Evolutionary conservation across 2,888 invertebrate genomes (phyloP).

Genomic region (Tetragonula carbonaria): DNA sequence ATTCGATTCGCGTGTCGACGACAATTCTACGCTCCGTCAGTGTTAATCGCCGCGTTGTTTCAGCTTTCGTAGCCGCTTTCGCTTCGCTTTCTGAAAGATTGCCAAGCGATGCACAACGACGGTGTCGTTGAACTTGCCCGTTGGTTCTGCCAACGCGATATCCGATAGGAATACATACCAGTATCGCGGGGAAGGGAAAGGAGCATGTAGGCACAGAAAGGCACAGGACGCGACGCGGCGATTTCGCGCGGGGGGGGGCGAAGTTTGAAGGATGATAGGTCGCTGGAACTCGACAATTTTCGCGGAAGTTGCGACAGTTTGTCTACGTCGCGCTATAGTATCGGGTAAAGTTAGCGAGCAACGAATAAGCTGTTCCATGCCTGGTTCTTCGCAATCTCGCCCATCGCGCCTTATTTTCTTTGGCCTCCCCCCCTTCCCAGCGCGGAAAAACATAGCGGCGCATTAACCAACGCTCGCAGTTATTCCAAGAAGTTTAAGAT

Average conservation of each 20-base stretch:
- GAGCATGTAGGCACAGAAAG: not conserved
- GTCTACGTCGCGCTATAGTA: conserved; percentile 66
- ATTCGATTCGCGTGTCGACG: not conserved
- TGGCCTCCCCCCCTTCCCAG: not conserved
- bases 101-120: conserved; percentile 29
- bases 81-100: conserved; percentile 33
- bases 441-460: conserved; percentile 59
- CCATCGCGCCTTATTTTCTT: conserved; percentile 47
- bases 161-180: conserved; percentile 15
- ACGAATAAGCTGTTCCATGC: conserved; percentile 68
- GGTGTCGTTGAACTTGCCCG: conserved; percentile 50
- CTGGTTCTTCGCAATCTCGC: conserved; percentile 51
- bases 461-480: conserved; percentile 60
- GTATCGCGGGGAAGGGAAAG: conserved; percentile 24
- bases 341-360: conserved; percentile 68
- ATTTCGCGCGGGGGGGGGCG: conserved; percentile 33
- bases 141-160: not conserved
- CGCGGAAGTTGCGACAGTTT: conserved; percentile 71
- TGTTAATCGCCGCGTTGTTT: conserved; percentile 33
- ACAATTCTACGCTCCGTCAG: conserved; percentile 16
- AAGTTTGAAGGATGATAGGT: conserved; percentile 70
- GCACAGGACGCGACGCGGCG: conserved; percentile 19
- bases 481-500: conserved; percentile 60
- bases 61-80: not conserved
- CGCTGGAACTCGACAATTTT: conserved; percentile 67